These are phyloP conservation scores for Buphagus erythrorhynchus DNA, from an alignment of 2,797 vertebrate genomes.

Conservation along the genomic window DNA sequence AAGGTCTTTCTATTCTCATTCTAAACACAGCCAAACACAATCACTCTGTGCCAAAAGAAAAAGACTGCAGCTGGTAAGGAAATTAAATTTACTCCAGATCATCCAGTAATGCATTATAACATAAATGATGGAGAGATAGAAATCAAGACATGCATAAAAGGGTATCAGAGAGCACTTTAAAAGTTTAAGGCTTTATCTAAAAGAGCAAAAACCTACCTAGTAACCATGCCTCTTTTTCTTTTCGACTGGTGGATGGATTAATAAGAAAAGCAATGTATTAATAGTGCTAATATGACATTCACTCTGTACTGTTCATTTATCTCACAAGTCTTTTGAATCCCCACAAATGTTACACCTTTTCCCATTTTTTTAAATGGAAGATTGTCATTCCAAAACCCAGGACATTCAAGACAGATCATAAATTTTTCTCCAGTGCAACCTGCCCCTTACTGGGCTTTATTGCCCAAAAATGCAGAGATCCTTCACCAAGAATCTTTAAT, in stretches of 20 bases:
- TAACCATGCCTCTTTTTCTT: background rate
- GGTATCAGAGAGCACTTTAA: background rate
- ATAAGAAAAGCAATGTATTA: background rate
- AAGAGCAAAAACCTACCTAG: background rate
- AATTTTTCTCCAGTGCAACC: background rate
- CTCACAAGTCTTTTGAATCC: background rate
- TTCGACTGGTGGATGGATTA: background rate
- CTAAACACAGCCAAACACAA: slow-evolving; percentile 47
- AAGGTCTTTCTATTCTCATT: slow-evolving; percentile 58
- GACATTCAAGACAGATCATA: background rate
- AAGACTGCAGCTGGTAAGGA: slow-evolving; percentile 60
- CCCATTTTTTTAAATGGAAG: background rate
- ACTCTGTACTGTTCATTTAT: background rate
- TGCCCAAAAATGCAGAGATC: background rate
- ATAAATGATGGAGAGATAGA: slow-evolving; percentile 54
- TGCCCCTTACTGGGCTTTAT: background rate
- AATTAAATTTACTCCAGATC: slow-evolving; percentile 67
- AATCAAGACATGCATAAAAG: slow-evolving; percentile 44
- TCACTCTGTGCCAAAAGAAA: slow-evolving; percentile 53
- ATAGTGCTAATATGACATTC: background rate
- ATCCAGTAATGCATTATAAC: slow-evolving; percentile 52
- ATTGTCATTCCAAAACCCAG: background rate
- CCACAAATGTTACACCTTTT: background rate
- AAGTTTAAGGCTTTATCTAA: slow-evolving; percentile 14
- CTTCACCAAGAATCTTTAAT: background rate